Base-by-base conservation (phyloP, 2,797 vertebrate species). In the Carduelis carduelis region DNA sequence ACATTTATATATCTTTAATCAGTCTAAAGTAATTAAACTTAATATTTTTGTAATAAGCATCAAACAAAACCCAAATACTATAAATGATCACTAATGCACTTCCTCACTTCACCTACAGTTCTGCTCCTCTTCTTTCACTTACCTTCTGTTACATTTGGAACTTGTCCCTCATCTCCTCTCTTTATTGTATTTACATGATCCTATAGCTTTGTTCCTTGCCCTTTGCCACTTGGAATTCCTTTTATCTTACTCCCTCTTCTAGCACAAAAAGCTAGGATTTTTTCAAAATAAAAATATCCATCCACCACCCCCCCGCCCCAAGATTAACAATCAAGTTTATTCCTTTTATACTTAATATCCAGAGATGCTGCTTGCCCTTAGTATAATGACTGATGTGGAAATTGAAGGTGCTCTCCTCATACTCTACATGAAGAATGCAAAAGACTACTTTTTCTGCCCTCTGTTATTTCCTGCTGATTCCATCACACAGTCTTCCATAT, bases 1-100 rank as follows among this genome's bases (percentile, higher is more conserved):
- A 78, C 30, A 77, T 64, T 89, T 83, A 6, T n/a, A 28, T 60
- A 53, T 57, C 49, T 94, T 86, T 60, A 77, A 71, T 88, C 57
- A 61, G 46, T 35, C 28, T 20, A 47, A 85, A 91, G 41, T 32
- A 88, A 88, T 81, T 57, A 88, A 95, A 86, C 37, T 68, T 9
- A 90, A 59, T 5, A 8, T 23, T 90, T 88, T 53, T n/a, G 14
- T 50, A 91, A 59, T 32, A 69, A 88, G 18, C 46, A 89, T 64
- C 26, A 90, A 89, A 87, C 11, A 47, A 91, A 80, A 49, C 10
- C 14, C 28, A 77, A 81, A 83, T 50, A 57, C 21, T 43, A 30
- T 50, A 81, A 71, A 57, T 47, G 55, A 44, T 76, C 78, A 76
- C 65, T 77, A 49, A 83, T 41, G 44, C 1, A 56, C 22, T 79